A percentile compares a stretch with the other conserved stretches of the same genome.
These are phyloP conservation scores for Phaonia tiefii DNA, from an alignment of 2,888 invertebrate species.

Conservation along the genomic window DNA sequence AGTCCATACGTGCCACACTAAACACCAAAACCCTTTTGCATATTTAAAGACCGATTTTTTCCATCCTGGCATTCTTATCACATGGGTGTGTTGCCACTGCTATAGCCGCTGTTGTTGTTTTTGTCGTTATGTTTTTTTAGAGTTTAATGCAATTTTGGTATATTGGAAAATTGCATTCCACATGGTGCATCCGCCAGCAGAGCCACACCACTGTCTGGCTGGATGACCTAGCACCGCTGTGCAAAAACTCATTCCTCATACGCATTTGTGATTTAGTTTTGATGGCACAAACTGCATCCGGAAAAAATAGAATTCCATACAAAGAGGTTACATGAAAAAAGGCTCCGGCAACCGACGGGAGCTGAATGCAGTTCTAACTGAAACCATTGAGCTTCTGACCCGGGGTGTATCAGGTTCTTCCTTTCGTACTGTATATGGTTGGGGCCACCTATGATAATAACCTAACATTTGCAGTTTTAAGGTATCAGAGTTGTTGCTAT, in stretches of 20 bases:
- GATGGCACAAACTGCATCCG: slow-evolving; percentile 61
- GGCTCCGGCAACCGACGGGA: slow-evolving; percentile 25
- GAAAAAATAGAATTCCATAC: slow-evolving; percentile 21
- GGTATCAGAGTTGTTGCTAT: slow-evolving; percentile 26
- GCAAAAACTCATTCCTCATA: slow-evolving; percentile 54
- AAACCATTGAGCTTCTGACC: slow-evolving; percentile 58
- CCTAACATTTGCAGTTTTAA: slow-evolving; percentile 54
- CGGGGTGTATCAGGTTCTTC: slow-evolving; percentile 37
- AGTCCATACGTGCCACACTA: background rate
- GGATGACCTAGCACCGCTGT: slow-evolving; percentile 6
- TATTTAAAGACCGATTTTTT: slow-evolving; percentile 28
- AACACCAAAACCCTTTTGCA: slow-evolving; percentile 36
- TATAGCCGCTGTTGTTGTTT: background rate
- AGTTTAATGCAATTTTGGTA: slow-evolving; percentile 64
- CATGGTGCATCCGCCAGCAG: slow-evolving; percentile 45
- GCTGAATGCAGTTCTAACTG: slow-evolving; percentile 64
- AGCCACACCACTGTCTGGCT: background rate
- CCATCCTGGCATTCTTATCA: background rate
- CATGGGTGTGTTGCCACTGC: slow-evolving; percentile 9
- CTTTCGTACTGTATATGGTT: slow-evolving; percentile 51
- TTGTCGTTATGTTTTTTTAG: slow-evolving; percentile 31
- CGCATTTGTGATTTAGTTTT: slow-evolving; percentile 66
- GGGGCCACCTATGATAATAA: slow-evolving; percentile 63
- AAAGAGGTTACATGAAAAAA: slow-evolving; percentile 47
- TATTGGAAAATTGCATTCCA: slow-evolving; percentile 61